Evolutionary conservation across 2,113 vertebrate species (phyloP).

Genomic region (Platysteira castanea): DNA sequence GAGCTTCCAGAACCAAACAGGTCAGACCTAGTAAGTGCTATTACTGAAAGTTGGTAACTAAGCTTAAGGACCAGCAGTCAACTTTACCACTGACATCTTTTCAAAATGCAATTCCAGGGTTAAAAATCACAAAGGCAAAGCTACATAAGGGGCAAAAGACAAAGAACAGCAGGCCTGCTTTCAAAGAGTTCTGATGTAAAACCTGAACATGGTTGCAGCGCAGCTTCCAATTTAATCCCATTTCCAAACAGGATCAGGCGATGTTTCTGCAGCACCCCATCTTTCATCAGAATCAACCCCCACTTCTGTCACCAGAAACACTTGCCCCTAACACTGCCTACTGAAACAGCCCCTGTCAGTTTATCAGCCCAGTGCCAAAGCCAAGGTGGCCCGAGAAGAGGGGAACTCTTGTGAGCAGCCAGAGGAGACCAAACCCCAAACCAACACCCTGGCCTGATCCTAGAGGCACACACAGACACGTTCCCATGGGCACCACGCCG

Average conservation of each 20-base stretch:
- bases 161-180: background rate
- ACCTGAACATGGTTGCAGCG: accelerated
- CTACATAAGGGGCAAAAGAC: background rate
- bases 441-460: accelerated
- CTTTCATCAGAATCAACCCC: background rate
- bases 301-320: background rate
- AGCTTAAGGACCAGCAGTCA: background rate
- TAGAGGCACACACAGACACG: background rate
- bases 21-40: too few relatives aligned
- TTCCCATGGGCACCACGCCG: background rate
- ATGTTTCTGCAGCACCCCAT: background rate
- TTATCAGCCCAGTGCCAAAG: background rate
- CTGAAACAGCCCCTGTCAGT: background rate
- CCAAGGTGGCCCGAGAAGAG: background rate
- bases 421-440: background rate
- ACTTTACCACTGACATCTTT: background rate
- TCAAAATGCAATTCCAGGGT: background rate
- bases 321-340: background rate
- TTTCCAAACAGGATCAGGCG: background rate
- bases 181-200: background rate
- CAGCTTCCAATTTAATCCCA: background rate
- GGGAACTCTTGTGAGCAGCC: background rate
- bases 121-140: background rate
- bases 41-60: background rate
- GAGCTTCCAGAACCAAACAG: background rate